These are phyloP conservation scores for Tamias sibiricus DNA, from an alignment of 2,113 vertebrate genomes.

Conservation along the genomic window DNA sequence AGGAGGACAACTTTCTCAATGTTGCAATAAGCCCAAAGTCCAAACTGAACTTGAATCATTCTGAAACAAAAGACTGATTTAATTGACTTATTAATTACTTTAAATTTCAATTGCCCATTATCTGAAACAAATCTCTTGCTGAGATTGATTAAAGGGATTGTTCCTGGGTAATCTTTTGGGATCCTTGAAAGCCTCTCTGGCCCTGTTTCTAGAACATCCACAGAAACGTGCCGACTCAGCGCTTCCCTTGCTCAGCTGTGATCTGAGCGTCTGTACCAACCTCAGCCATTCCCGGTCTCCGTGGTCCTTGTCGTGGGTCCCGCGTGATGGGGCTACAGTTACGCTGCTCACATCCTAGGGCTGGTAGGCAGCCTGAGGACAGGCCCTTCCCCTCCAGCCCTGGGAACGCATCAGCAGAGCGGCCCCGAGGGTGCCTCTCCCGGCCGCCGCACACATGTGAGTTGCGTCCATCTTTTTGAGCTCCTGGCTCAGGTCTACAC, in stretches of 20 bases:
- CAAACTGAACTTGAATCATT: not conserved
- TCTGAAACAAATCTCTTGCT: too few species aligned
- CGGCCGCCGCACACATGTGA: accelerated
- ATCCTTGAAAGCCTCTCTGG: not conserved
- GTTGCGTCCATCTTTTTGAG: accelerated
- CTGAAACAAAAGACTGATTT: not conserved
- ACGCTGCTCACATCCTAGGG: accelerated
- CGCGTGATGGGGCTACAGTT: too few species aligned
- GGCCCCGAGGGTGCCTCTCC: not conserved
- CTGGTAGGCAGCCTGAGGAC: accelerated
- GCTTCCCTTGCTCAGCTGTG: too few species aligned
- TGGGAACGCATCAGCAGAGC: accelerated
- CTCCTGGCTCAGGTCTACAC: accelerated
- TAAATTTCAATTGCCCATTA: too few species aligned
- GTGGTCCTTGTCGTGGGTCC: accelerated
- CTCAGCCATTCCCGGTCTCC: too few species aligned
- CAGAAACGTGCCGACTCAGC: not conserved
- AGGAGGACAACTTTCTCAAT: not conserved
- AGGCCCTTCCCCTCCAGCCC: accelerated
- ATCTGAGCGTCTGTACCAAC: too few species aligned
- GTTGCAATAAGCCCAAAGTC: not conserved
- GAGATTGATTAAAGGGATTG: too few species aligned
- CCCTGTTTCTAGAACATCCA: not conserved
- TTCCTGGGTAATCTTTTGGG: not conserved
- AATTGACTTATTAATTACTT: too few species aligned